A percentile compares a stretch with the other conserved stretches of the same genome.
Evolutionary conservation across 2,797 vertebrate species (phyloP).

Genomic region (Nothura maculosa): DNA sequence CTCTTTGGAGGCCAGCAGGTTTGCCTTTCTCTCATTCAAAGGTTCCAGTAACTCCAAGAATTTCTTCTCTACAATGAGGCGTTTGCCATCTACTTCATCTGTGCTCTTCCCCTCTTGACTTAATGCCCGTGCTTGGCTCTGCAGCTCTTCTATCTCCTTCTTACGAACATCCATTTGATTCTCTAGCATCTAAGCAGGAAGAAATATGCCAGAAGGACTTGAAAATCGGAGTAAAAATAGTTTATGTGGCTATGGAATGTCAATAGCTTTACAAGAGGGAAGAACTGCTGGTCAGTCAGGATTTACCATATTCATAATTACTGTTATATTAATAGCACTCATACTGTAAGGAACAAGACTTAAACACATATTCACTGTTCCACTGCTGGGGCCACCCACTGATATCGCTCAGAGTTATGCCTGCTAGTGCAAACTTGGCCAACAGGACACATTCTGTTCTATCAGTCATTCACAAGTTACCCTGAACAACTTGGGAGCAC

Average conservation of each 20-base stretch:
- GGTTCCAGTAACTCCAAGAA: constrained; percentile 88
- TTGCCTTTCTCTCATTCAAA: constrained; percentile 87
- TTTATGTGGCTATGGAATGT: accelerated
- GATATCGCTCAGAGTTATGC: not conserved
- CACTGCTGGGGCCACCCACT: not conserved
- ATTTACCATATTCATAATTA: not conserved
- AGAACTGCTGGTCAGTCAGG: not conserved
- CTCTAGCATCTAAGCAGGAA: constrained; percentile 88
- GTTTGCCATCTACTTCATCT: constrained; percentile 92
- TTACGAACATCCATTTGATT: constrained; percentile 95
- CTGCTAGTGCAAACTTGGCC: not conserved
- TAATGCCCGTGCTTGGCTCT: constrained; percentile 89
- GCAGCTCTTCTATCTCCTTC: constrained; percentile 93
- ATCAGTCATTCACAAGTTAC: accelerated
- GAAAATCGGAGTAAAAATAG: not conserved
- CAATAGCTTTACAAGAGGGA: not conserved
- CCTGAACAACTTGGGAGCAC: not conserved
- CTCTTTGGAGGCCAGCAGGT: constrained; percentile 92
- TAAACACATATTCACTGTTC: not conserved
- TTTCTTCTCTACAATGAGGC: constrained; percentile 89
- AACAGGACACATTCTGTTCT: not conserved
- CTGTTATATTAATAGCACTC: not conserved
- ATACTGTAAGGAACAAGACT: not conserved
- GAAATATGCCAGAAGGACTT: not conserved
- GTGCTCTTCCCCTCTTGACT: constrained; percentile 93